These are phyloP conservation scores for Eledona agricola DNA, from an alignment of 2,888 invertebrate genomes.

Conservation along the genomic window DNA sequence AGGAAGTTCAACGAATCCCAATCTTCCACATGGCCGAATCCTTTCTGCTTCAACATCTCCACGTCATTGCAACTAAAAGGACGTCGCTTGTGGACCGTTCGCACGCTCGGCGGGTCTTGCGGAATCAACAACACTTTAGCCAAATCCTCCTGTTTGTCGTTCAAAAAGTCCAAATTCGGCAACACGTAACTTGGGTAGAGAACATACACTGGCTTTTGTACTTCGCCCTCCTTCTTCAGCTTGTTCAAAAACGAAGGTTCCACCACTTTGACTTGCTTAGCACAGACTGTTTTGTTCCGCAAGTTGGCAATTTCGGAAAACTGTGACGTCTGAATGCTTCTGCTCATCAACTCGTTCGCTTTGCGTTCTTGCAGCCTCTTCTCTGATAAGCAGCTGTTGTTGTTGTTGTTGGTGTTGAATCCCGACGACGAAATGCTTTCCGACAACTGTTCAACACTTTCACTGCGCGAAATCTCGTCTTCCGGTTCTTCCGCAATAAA, in stretches of 20 bases:
- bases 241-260: constrained; percentile 77
- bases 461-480: constrained; percentile 65
- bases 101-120: constrained; percentile 64
- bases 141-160: constrained; percentile 58
- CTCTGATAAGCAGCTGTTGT: constrained; percentile 55
- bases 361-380: constrained; percentile 26
- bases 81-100: constrained; percentile 63
- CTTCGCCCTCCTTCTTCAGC: constrained; percentile 65
- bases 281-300: constrained; percentile 55
- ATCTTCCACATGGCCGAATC: constrained; percentile 86
- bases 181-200: constrained; percentile 91
- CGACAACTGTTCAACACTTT: constrained; percentile 63
- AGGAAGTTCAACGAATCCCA: constrained; percentile 93
- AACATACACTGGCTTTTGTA: constrained; percentile 83
- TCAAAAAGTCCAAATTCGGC: constrained; percentile 86
- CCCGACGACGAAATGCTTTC: constrained; percentile 57
- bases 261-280: constrained; percentile 68
- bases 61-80: constrained; percentile 86
- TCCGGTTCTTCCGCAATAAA: constrained; percentile 67
- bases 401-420: constrained; percentile 65
- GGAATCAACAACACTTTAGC: constrained; percentile 80
- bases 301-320: constrained; percentile 59
- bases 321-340: constrained; percentile 79
- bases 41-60: constrained; percentile 81
- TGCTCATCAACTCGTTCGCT: constrained; percentile 68